Evolutionary conservation across 2,797 vertebrate genomes (phyloP).

Genomic region (Glossophaga mutica): DNA sequence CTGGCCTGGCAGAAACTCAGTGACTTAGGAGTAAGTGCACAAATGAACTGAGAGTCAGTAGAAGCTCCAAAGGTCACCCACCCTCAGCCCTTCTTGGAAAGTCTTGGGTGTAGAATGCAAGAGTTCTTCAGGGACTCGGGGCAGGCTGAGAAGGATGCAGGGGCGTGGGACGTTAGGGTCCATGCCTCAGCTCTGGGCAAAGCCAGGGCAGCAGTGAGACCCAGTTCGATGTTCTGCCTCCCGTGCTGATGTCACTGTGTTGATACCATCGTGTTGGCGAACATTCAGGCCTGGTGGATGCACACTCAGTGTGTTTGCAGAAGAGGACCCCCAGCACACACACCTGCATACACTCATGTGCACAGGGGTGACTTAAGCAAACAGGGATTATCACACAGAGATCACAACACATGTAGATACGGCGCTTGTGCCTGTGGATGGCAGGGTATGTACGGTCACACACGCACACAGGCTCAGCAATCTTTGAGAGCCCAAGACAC

Average conservation of each 20-base stretch:
- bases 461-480: not conserved
- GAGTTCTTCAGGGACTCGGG: not conserved
- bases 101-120: not conserved
- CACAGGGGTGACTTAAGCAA: not conserved
- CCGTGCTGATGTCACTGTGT: not conserved
- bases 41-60: not conserved
- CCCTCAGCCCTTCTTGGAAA: not conserved
- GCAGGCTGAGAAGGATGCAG: not conserved
- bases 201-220: not conserved
- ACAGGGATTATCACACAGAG: not conserved
- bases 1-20: not conserved
- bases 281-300: not conserved
- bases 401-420: not conserved
- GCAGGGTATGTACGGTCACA: fast-evolving
- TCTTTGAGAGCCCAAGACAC: not conserved
- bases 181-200: not conserved
- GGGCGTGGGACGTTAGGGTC: not conserved
- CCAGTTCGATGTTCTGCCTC: not conserved
- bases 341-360: too few species aligned
- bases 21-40: not conserved
- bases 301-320: not conserved
- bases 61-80: not conserved
- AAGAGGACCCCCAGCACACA: not conserved
- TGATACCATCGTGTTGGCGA: not conserved
- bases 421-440: not conserved